Evolutionary conservation across 2,888 invertebrate genomes (phyloP), one percentile per base, ranked within the genome.

Genomic region (Epirrita christyi): DNA sequence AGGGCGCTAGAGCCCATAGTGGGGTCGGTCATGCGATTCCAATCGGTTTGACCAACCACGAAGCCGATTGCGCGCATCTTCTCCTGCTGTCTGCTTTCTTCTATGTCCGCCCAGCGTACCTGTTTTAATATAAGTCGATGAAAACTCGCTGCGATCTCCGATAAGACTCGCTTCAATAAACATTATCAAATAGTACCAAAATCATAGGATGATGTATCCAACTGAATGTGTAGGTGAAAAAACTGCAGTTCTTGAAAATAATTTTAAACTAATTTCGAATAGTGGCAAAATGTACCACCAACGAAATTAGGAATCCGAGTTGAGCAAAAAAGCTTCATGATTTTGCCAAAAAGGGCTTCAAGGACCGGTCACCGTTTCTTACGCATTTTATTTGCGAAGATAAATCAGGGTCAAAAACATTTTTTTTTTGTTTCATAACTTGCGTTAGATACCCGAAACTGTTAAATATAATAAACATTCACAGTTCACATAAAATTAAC

Each of bases 51-150:
- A 0, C 99, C 98, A 59, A 99, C 98, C 49, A 99, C 98, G 91
- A 99, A 99, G 15, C 99, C 99, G 64, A 99, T 96, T 27, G 97
- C 98, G 49, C 98, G 95, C 94, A 98, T 96, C 92, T 98, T 97
- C 82, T 97, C 96, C 90, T 98, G 98, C 75, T 96, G 93, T 75
- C 96, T 96, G 78, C 96, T 94, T 86, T 98, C 98, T 93, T 99
- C 99, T 78, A 99, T 93, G 89, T 99, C 99, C 47, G 98, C 98
- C 99, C 99, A 99, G 75, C 98, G 96, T 72, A 99, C 98, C 98
- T 99, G 89, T 89, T 86, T 85, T 77, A 88, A 86, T 79, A 87
- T 74, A 82, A 85, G 61, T 80, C 77, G 82, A 87, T 89, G 73
- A 87, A 86, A 82, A 80, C 71, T 50, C 43, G 47, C 49, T 29